Base-by-base conservation (phyloP, 2,797 vertebrate genomes). In the Rousettus madagascariensis region DNA sequence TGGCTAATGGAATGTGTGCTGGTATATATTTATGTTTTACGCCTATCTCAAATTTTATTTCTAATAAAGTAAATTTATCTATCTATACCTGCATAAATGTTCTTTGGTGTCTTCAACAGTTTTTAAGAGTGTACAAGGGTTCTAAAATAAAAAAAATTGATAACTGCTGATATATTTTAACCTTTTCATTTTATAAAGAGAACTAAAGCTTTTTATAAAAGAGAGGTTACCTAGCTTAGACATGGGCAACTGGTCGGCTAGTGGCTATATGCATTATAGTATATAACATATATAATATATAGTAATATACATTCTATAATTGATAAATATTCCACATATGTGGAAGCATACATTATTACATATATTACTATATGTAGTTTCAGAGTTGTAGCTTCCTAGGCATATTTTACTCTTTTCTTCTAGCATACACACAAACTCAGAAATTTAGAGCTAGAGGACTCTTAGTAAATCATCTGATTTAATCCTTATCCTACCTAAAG, bases 1-100 rank as follows among this genome's bases (percentile, higher is more conserved):
- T 30, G 43, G 38, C 65, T 65, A 79, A 87, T 59, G 33, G 41
- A 66, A 84, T 90, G 24, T 66, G 17, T 61, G n/a, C 24, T 94
- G 28, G 24, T 94, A 10, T 57, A 79, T 11, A 90, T 65, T 75
- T 80, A 12, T 20, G 11, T 82, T 59, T 85, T 78, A 63, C 2
- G 92, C 55, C 8, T 51, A 88, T n/a, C 43, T 69, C 41, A 79
- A 41, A 68, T 94, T 90, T 93, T 83, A 91, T 38, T 84, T 92
- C 22, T 22, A 86, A 75, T 86, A 65, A 36, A 53, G 24, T 86
- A 95, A 94, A 77, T 86, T 49, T 49, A 68, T 65, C 91, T 43
- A 26, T 72, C 91, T 43, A 26, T 72, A 55, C 41, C 65, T 93
- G 77, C 15, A 72, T 71, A 92, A 92, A 57, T 55, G 43, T 17